These are phyloP conservation scores for Ursus arctos DNA, from an alignment of 2,113 vertebrate species.

Conservation along the genomic window DNA sequence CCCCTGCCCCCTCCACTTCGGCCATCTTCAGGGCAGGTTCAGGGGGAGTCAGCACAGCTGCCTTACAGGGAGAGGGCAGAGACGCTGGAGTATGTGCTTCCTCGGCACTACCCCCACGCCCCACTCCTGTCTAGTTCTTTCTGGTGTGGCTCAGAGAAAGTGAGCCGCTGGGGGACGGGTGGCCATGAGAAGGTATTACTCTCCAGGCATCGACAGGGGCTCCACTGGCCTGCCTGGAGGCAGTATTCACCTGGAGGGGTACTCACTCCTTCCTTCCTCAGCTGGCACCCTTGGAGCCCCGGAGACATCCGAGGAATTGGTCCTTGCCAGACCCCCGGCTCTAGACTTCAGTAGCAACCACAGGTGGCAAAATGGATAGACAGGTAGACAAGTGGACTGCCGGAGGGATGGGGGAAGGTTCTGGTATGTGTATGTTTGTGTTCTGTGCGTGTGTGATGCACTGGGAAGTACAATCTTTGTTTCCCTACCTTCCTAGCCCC, in stretches of 20 bases:
- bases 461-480: conserved; percentile 89
- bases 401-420: conserved; percentile 70
- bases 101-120: too few relatives aligned
- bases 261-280: background rate
- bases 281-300: fast-evolving
- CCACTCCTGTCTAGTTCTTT: background rate
- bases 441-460: conserved; percentile 86
- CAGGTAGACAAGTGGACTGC: background rate
- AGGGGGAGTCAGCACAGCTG: background rate
- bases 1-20: background rate
- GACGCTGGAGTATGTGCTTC: background rate
- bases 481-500: conserved; percentile 82
- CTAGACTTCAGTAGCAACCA: background rate
- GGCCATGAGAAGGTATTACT: background rate
- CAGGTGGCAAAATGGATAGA: conserved; percentile 16
- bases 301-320: conserved; percentile 20
- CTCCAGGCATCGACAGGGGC: background rate
- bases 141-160: conserved; percentile 29
- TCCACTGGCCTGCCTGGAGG: background rate
- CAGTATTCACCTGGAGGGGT: background rate
- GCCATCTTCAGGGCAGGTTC: background rate
- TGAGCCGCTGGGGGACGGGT: background rate
- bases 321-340: background rate
- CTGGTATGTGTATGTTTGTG: conserved; percentile 55
- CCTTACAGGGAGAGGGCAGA: background rate